Conservation (phyloP, 2,113 vertebrate genomes). For the Phrynocephalus versicolor region DNA sequence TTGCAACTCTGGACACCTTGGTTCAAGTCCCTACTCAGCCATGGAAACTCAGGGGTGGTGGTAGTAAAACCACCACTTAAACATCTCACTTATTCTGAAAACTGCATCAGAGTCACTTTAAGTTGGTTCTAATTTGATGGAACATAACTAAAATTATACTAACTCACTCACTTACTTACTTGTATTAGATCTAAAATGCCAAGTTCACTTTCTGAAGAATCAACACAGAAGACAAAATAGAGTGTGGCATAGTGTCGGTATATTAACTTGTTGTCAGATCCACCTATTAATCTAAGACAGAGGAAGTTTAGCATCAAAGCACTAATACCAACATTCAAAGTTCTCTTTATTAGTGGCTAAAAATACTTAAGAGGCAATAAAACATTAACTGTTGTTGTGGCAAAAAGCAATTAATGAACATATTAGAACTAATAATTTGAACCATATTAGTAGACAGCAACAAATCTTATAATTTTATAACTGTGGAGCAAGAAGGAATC, state of each 20-base stretch:
- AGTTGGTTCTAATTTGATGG: too few relatives aligned
- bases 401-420: not conserved
- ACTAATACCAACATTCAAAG: conserved; percentile 1
- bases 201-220: conserved; percentile 98
- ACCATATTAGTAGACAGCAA: not conserved
- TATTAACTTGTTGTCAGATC: conserved; percentile 98
- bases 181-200: conserved; percentile 99
- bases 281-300: conserved; percentile 91
- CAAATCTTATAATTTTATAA: too few relatives aligned
- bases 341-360: not conserved
- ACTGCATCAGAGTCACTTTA: too few relatives aligned
- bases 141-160: too few relatives aligned
- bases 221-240: conserved; percentile 99
- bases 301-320: conserved; percentile 44
- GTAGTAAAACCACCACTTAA: too few relatives aligned
- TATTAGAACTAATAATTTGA: conserved; percentile 9
- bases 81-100: too few relatives aligned
- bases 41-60: too few relatives aligned
- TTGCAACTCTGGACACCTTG: too few relatives aligned
- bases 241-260: conserved; percentile 98
- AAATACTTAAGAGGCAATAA: not conserved
- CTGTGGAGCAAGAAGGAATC: too few relatives aligned
- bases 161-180: conserved; percentile 74
- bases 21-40: too few relatives aligned
- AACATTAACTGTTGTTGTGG: not conserved